Base-by-base conservation (phyloP, 2,113 vertebrate genomes). In the Cyanistes caeruleus region DNA sequence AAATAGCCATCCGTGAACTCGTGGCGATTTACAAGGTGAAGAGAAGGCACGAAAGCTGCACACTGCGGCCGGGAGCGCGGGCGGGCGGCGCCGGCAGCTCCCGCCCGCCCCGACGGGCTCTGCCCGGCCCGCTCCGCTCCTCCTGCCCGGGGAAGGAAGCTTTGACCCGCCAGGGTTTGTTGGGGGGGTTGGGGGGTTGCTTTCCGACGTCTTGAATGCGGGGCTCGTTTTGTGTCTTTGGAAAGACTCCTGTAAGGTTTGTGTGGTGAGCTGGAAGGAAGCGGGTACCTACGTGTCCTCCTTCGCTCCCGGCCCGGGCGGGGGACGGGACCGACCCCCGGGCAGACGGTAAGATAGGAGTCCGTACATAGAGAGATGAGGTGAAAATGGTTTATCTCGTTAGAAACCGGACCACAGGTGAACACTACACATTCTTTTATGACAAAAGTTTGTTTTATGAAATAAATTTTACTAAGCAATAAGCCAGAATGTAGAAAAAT, bases 11-110 rank as follows among this genome's bases (percentile, higher is more conserved):
- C 99, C 98, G 99, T 99, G 98, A 97, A 98, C 98, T 99, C 98
- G 98, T 99, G 99, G 99, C 99, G 97, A 98, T 99, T 99, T 98
- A 99, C 98, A 99, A 99, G 99, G 99, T 98, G 98, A 99, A 98
- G 98, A 98, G 93, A 99, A 99, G 99, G 99, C 99, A 99, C 99
- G 98, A 98, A 95, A 98, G 99, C 99, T 98, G 98, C 98, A 98
- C 98, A 98, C 98, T 97, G 98, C 98, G 96, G 9, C 27, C 33
- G 44, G 58, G 53, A 51, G 44, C 43, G 33, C 39, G 69, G 59
- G 16, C 27, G 3, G 30, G 33, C 74, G 5, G 56, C 9, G 22
- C 56, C 79, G 80, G 76, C 74, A 80, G 63, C 41, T 24, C 58
- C 87, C 17, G 78, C 56, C 73, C 24, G 37, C 67, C 31, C 68